These are phyloP conservation scores for Esox lucius DNA, from an alignment of 2,797 vertebrate species.

Conservation along the genomic window DNA sequence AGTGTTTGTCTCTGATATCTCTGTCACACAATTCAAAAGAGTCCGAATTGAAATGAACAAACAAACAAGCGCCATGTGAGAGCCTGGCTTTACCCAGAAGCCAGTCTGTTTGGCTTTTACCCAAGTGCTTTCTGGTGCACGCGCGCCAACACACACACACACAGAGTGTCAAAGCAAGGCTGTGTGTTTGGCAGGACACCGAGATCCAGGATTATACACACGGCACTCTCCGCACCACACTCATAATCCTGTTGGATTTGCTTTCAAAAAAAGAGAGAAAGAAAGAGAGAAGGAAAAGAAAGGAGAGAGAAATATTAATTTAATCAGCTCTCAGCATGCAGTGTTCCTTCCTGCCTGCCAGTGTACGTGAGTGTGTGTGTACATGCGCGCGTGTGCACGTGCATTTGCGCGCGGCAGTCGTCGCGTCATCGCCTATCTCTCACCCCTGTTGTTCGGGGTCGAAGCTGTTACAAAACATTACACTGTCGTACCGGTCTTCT, in stretches of 20 bases:
- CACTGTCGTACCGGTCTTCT: not conserved
- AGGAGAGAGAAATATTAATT: conserved; percentile 57
- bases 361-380: not conserved
- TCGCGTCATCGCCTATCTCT: not conserved
- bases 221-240: conserved; percentile 55
- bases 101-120: not conserved
- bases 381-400: not conserved
- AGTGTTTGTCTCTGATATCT: not conserved
- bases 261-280: conserved; percentile 44
- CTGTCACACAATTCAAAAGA: not conserved
- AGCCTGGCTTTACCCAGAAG: not conserved
- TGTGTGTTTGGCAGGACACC: conserved; percentile 65
- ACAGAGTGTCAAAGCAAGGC: conserved; percentile 17
- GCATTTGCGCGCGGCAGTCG: not conserved
- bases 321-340: conserved; percentile 39
- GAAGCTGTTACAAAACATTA: not conserved
- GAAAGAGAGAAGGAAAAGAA: conserved; percentile 11
- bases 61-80: conserved; percentile 2
- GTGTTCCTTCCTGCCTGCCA: conserved; percentile 25
- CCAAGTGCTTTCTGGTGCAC: no score
- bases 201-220: conserved; percentile 64
- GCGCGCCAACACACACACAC: conserved; percentile 13
- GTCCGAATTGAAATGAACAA: conserved; percentile 11
- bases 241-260: conserved; percentile 73
- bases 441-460: not conserved